Base-by-base conservation (phyloP, 2,113 vertebrate species). In the Corythaeola cristata region DNA sequence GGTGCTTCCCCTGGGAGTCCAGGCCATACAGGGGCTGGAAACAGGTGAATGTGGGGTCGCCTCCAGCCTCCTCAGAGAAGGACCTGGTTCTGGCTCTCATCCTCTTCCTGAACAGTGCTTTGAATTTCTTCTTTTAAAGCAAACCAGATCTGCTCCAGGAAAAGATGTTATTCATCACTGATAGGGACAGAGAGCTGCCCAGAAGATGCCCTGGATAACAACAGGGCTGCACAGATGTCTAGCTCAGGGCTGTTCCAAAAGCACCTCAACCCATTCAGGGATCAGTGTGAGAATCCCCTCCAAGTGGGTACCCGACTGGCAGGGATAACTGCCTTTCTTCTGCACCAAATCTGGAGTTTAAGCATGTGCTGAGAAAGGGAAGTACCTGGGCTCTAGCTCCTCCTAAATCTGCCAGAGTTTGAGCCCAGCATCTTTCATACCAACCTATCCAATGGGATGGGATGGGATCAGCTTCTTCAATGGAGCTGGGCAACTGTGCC, bases 231-330 rank as follows among this genome's bases (percentile, higher is more conserved):
- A 15, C 5, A 32, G 11, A 23, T 3, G 2, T 53, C 52, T 56
- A 41, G 39, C 20, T 90, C 39, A 37, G 58, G 35, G 63, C 49
- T 72, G 30, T 58, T 35, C 28, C 68, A 52, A 79, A 79, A 73
- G 18, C 8, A 69, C 10, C n/a, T 88, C 3, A 0, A 47, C 32
- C 32, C 2, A 0, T 39, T 58, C 21, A 53, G 37, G 30, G 3
- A 21, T 56, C 53, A 18, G 7, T 18, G 58, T 66, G 30, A 56
- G 39, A 88, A 82, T 58, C 21, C 20, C 7, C 55, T 94, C 59
- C 33, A 23, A 0, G 0, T 44, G 33, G n/a, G 8, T 26, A 55
- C 26, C 49, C 3, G 3, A 3, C 32, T 71, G n/a, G 20, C 15
- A 58, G 35, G 10, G 32, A 62, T 63, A 71, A 72, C 1, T 1